Evolutionary conservation across 1,140 invertebrate genomes (phyloP), one percentile per base, ranked within the genome.

Genomic region (Nebria ingens): DNA sequence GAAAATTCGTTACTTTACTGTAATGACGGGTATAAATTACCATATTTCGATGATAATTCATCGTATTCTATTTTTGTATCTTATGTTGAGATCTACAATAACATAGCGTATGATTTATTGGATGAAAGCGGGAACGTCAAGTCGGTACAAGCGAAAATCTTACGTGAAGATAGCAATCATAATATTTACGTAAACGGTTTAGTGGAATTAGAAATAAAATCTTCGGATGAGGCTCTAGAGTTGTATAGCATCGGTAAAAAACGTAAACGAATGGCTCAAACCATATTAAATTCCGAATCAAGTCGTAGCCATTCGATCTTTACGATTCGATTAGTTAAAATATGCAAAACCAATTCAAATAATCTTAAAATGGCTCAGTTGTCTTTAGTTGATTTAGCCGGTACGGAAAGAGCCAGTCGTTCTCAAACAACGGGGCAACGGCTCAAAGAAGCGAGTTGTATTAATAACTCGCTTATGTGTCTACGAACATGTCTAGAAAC

Each of bases 51-150:
- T 68, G 83, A 89, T 62, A 91, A 93, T 62, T 88, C 83, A 67
- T 78, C 82, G 29, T 95, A 86, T 74, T 81, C 89, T 17, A 89
- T 99, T 2, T 99, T 99, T 76, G 82, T 99, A 2, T 94, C 91
- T 2, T 98, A 96, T 68, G 82, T 97, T 57, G 96, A 99, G 74
- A 91, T 99, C 65, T 99, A 99, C 71, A 99, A 99, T 68, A 98
- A 99, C 64, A 88, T 83, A 69, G 91, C 98, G 4, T 98, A 92
- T 74, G 97, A 99, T 79, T 77, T 99, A 17, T 74, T 99, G 2
- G 93, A 98, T 65, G 80, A 89, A 53, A 45, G 17, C 61, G 64
- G 56, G 64, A 19, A 3, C 56, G 62, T 60, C n/a, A 79, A 74
- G 62, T 62, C 62, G 29, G 59, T 77, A 3, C 81, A 84, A 64